A percentile compares a stretch with the other conserved stretches of the same genome.
Evolutionary conservation across 2,113 vertebrate genomes (phyloP).

Genomic region (Strix uralensis): DNA sequence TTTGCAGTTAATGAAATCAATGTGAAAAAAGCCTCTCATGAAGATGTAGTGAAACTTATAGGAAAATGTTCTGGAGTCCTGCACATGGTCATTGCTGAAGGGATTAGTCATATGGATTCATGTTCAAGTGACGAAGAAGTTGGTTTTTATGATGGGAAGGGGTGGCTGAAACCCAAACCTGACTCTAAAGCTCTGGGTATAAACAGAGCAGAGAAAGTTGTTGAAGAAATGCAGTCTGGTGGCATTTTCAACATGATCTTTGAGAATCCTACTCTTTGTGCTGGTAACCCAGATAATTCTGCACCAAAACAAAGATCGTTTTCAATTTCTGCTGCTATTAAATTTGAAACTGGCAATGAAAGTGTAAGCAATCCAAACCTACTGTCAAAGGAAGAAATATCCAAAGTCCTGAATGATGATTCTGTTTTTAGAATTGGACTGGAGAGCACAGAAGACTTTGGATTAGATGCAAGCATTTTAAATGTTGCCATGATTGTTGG

Average conservation of each 20-base stretch:
- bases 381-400: slow-evolving; percentile 83
- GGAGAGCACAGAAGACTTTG: slow-evolving; percentile 77
- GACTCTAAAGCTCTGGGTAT: slow-evolving; percentile 92
- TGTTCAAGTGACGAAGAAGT: slow-evolving; percentile 95
- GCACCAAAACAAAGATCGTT: slow-evolving; percentile 74
- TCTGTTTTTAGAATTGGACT: slow-evolving; percentile 78
- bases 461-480: slow-evolving; percentile 86
- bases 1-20: slow-evolving; percentile 92
- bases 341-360: slow-evolving; percentile 62
- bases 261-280: slow-evolving; percentile 84
- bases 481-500: slow-evolving; percentile 97
- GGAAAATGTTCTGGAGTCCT: slow-evolving; percentile 92
- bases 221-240: slow-evolving; percentile 94
- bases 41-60: slow-evolving; percentile 96
- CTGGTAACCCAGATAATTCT: slow-evolving; percentile 75
- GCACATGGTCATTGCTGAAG: slow-evolving; percentile 86
- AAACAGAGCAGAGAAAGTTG: slow-evolving; percentile 92
- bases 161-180: slow-evolving; percentile 84
- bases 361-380: slow-evolving; percentile 67
- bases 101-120: slow-evolving; percentile 78
- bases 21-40: slow-evolving; percentile 91
- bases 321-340: slow-evolving; percentile 80
- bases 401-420: slow-evolving; percentile 77
- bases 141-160: slow-evolving; percentile 81
- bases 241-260: slow-evolving; percentile 98